Evolutionary conservation across 2,888 invertebrate genomes (phyloP), one percentile per base, ranked within the genome.

Genomic region (Exephanes ischioxanthus): DNA sequence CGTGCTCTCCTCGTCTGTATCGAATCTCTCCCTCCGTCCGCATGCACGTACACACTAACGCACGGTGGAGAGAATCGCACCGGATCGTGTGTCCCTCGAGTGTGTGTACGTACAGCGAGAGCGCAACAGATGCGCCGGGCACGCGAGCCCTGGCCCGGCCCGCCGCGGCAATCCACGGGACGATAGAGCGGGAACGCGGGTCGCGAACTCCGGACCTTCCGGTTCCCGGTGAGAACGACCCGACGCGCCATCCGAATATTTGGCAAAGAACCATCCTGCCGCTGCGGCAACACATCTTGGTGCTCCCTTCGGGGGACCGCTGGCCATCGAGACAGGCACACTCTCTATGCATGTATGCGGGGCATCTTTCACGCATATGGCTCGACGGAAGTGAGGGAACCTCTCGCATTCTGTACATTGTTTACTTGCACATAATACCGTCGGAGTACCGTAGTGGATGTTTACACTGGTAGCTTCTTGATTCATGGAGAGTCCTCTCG

Each of bases 111-210:
- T 88, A 87, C 87, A 86, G 85, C 87, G 90, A 89, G 90, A 90
- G 94, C 90, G 93, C 93, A 94, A 93, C 93, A 93, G 93, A 93
- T 93, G 93, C 92, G 92, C 91, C 89, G 92, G 91, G 91, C 93
- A 93, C 93, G 93, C 93, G 92, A 93, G 89, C 89, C 80, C 76
- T 75, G 45, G 89, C 89, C 80, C 76, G 79, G 45, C 61, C 77
- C 78, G 75, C 75, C 82, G 33, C 82, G 45, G 61, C 83, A 67
- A 88, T 90, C 89, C 87, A 89, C 88, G 90, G 89, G 90, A 84
- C 70, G 78, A 75, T 78, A 78, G 63, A 55, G 81, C 81, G 72
- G 58, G 76, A 68, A 89, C 81, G 87, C 90, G 89, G 91, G 91
- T 92, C 92, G 92, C 91, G 92, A 92, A 92, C 93, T 90, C 87